phyloP scores from a whole-genome alignment of 1,140 invertebrate genomes.

The Grapholita molesta region DNA sequence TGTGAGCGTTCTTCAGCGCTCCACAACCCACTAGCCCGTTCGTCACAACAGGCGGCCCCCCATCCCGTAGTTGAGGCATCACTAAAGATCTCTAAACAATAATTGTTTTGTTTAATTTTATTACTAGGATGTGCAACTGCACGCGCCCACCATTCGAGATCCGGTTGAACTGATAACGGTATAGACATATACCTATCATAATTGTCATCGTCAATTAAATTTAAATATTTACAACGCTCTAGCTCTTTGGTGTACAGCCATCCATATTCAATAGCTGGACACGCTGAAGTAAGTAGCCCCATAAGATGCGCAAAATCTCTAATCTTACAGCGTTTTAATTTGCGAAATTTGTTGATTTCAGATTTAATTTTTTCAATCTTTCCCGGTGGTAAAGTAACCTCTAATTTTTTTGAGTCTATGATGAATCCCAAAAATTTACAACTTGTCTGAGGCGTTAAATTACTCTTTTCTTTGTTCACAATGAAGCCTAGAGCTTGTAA shows the following conservation, averaged over 20 bases:
- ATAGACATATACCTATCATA: neutral
- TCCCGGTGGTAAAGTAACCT: neutral
- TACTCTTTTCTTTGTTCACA: constrained; percentile 12
- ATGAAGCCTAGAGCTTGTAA: constrained; percentile 8
- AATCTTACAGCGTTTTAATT: constrained; percentile 9
- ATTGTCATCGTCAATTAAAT: constrained; percentile 13
- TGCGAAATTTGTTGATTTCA: neutral
- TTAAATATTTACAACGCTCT: constrained; percentile 24
- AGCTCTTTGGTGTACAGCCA: constrained; percentile 25
- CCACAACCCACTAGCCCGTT: too few species aligned
- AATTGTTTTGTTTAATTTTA: too few species aligned
- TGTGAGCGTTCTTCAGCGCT: too few species aligned
- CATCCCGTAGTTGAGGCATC: too few species aligned
- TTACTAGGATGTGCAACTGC: neutral
- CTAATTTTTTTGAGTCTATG: constrained; percentile 1
- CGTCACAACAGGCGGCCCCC: too few species aligned
- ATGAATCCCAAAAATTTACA: constrained; percentile 18
- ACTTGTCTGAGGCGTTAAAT: neutral
- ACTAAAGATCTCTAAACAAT: too few species aligned
- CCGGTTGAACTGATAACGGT: neutral
- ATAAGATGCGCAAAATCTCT: constrained; percentile 9
- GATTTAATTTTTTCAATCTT: neutral
- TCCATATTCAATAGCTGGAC: too few species aligned
- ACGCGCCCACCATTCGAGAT: neutral
- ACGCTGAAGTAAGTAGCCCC: constrained; percentile 15